phyloP scores from a whole-genome alignment of 2,113 vertebrate genomes.

The Hymenochirus boettgeri region DNA sequence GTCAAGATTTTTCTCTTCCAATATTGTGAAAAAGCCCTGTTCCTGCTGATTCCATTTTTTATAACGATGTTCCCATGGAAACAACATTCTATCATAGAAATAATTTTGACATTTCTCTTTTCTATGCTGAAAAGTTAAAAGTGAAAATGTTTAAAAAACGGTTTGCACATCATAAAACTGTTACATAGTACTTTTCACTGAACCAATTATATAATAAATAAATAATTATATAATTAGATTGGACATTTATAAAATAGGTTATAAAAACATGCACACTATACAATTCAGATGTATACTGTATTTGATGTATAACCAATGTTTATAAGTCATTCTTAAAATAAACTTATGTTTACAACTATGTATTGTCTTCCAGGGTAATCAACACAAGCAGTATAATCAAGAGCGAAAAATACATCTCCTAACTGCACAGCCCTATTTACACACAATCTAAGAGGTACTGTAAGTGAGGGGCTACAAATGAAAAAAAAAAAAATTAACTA shows the following conservation, averaged over 20 bases:
- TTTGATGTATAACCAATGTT: not conserved
- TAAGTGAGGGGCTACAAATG: too few species aligned
- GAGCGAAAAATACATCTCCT: too few species aligned
- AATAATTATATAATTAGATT: not conserved
- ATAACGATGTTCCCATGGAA: slow-evolving; percentile 26
- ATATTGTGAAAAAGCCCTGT: slow-evolving; percentile 20
- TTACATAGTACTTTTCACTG: not conserved
- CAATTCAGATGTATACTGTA: not conserved
- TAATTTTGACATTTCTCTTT: slow-evolving; percentile 36
- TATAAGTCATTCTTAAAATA: slow-evolving; percentile 17
- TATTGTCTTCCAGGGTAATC: slow-evolving; percentile 3
- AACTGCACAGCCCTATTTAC: too few species aligned
- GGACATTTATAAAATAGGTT: not conserved
- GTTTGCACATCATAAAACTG: slow-evolving; percentile 1
- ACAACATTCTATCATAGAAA: slow-evolving; percentile 21
- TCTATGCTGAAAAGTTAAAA: slow-evolving; percentile 14
- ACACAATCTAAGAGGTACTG: too few species aligned
- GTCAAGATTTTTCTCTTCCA: slow-evolving; percentile 33
- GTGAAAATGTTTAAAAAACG: slow-evolving; percentile 13
- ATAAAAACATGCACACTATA: not conserved
- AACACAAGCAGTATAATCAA: slow-evolving; percentile 14
- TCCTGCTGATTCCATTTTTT: slow-evolving; percentile 30
- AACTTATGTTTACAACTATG: slow-evolving; percentile 10
- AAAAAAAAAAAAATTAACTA: too few species aligned
- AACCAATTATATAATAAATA: not conserved